Conservation (phyloP, 2,888 invertebrate species). For the Lycocerus yunnanus region DNA sequence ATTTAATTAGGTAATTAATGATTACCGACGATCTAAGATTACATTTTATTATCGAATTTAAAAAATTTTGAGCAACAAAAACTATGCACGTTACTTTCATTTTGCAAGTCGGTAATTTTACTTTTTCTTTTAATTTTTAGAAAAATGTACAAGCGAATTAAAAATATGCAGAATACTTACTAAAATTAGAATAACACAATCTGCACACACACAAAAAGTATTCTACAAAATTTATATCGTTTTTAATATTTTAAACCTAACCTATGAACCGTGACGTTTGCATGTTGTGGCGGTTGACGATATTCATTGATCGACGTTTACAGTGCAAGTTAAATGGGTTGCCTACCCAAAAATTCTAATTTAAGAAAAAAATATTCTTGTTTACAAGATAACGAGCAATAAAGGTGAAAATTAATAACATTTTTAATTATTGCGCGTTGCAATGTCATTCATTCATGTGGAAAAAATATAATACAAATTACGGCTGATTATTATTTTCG, state of each 20-base stretch:
- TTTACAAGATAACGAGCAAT: neutral
- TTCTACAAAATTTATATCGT: neutral
- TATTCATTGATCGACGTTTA: neutral
- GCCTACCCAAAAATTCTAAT: neutral
- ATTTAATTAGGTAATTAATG: neutral
- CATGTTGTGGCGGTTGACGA: neutral
- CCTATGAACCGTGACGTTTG: conserved; percentile 7
- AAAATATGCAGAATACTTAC: neutral
- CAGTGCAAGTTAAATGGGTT: neutral
- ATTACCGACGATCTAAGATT: neutral
- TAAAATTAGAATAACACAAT: neutral
- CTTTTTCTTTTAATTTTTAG: neutral
- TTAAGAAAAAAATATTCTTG: neutral
- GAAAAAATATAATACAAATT: too few relatives aligned
- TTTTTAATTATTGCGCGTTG: too few relatives aligned
- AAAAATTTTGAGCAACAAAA: neutral
- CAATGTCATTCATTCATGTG: too few relatives aligned
- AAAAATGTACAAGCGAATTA: neutral
- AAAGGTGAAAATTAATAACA: neutral
- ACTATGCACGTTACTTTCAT: neutral
- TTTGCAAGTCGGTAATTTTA: neutral
- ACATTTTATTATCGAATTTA: neutral
- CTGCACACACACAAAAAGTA: neutral
- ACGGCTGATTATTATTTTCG: too few relatives aligned
- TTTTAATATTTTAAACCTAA: conserved; percentile 3